A percentile compares a stretch with the other conserved stretches of the same genome.
Conservation (phyloP, 2,113 vertebrate genomes). For the Chlorocebus sabaeus region DNA sequence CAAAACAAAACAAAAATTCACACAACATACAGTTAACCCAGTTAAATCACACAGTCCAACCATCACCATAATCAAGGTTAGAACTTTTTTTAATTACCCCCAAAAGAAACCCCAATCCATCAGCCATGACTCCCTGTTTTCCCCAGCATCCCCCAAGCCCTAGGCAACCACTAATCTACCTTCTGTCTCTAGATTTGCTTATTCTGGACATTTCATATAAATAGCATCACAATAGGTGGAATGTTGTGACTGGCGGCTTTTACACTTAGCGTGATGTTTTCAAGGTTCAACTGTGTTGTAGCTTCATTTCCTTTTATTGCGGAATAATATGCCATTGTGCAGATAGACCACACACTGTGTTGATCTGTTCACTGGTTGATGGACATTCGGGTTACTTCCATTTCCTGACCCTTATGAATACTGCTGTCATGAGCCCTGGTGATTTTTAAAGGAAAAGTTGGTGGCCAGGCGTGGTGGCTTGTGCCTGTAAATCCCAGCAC, state of each 20-base stretch:
- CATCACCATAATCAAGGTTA: background rate
- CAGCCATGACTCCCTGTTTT: background rate
- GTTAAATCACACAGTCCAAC: rapidly evolving
- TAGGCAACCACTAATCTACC: no score
- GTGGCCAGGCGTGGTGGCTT: no score
- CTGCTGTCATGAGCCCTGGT: background rate
- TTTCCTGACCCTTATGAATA: background rate
- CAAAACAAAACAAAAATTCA: no score
- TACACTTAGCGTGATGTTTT: background rate
- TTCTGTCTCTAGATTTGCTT: background rate
- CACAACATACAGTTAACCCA: rapidly evolving
- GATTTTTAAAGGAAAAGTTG: background rate
- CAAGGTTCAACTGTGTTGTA: background rate
- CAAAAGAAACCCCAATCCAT: rapidly evolving
- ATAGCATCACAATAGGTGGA: background rate
- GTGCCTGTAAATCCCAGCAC: no score
- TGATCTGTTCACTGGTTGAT: background rate
- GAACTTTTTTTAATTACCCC: background rate
- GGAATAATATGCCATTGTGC: background rate
- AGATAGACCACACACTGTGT: background rate
- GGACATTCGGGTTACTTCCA: background rate
- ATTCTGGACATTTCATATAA: background rate
- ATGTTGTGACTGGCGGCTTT: background rate
- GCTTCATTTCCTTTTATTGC: background rate
- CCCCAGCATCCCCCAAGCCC: background rate